Base-by-base conservation (phyloP, 2,797 vertebrate genomes). In the Tapera naevia region DNA sequence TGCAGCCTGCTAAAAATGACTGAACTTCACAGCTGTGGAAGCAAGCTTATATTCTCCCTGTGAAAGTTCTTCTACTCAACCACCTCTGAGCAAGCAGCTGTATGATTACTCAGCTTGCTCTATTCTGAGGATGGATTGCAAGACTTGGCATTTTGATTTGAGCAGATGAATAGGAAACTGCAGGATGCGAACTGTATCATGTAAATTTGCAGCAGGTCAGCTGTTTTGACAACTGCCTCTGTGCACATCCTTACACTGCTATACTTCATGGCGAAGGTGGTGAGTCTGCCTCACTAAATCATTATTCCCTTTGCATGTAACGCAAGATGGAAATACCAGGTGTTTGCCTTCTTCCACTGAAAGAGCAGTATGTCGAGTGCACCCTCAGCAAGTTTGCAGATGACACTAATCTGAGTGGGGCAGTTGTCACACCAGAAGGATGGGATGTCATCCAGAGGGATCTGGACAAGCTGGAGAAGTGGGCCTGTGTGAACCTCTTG, bases 41-140 rank as follows among this genome's bases (percentile, higher is more conserved):
- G 92, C 80, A 85, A 93, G 61, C 65, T 82, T 78, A 18, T 30
- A 17, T 91, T 91, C 69, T 92, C 71, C 60, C 56, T 30, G 11
- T 61, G 75, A 32, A 73, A 82, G 45, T 71, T 88, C 48, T 80
- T 56, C 62, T 85, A 30, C 57, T 76, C 74, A 76, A 84, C 92
- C 88, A 58, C 79, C 86, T 78, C 84, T 89, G 92, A 95, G 94
- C 94, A 67, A 83, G 86, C 93, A 94, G 92, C 94, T 95, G 91
- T 66, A 53, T 50, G 91, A 90, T 94, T 93, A 88, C 64, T 93
- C 90, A 95, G 92, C 79, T 70, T 78, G 69, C 69, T 39, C 57
- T 41, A 11, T 90, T 93, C 83, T 83, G 48, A 92, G 85, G 84
- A 69, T 3, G 11, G 75, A 86, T 75, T 71, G 81, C 81, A 89